A percentile compares a stretch with the other conserved stretches of the same genome.
These are phyloP conservation scores for silkworm (Bombyx mori) DNA, from an alignment of 1,140 invertebrate genomes.

Conservation along the genomic window ASM3026992v2 NC_085130.1:6860001-6860500, in stretches of 20 bases:
- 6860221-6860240: too few species aligned
- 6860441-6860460: conserved; percentile 6
- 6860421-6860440: neutral
- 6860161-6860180: conserved; percentile 39
- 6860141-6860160: conserved; percentile 35
- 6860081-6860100: conserved; percentile 49
- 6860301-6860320: too few species aligned
- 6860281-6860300: too few species aligned
- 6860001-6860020: too few species aligned
- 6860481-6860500: conserved; percentile 13
- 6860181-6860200: neutral
- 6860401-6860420: conserved; percentile 19
- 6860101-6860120: conserved; percentile 36
- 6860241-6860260: too few species aligned
- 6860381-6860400: conserved; percentile 23
- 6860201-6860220: too few species aligned
- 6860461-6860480: too few species aligned
- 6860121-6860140: conserved; percentile 40
- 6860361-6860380: conserved; percentile 9
- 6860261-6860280: too few species aligned
- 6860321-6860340: too few species aligned
- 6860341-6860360: too few species aligned
- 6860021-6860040: neutral
- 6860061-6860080: conserved; percentile 27
- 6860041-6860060: conserved; percentile 31